phyloP scores from a whole-genome alignment of 64 coral and sea anemone genomes.

The Anthopleura sola region DNA sequence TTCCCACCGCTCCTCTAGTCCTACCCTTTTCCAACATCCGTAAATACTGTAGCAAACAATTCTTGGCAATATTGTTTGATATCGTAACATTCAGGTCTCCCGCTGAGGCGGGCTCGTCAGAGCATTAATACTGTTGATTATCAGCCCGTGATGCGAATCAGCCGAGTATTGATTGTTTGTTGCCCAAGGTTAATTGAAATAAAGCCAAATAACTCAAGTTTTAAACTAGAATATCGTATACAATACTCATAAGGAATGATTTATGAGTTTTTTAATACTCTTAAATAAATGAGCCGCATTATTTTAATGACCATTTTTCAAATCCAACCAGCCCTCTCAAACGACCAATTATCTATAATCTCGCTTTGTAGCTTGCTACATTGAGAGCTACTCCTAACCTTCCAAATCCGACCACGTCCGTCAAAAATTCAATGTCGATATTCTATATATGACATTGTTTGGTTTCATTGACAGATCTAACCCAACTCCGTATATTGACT shows the following conservation, averaged over 20 bases:
- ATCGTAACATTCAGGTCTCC: neutral
- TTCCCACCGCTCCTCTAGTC: neutral
- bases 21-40: neutral
- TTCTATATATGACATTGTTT: no score
- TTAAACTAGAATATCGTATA: neutral
- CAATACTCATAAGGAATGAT: neutral
- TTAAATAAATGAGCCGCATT: no score
- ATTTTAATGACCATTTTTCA: neutral
- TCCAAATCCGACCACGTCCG: no score
- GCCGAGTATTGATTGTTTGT: neutral
- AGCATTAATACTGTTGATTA: neutral
- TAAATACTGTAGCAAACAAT: neutral
- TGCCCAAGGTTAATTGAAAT: conserved; percentile 5
- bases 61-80: no score
- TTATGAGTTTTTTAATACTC: neutral
- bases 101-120: neutral
- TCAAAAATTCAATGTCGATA: no score
- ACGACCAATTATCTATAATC: neutral
- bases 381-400: no score
- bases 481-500: no score
- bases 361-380: no score
- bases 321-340: neutral
- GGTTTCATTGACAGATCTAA: no score
- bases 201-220: neutral
- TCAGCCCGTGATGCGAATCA: neutral